Base-by-base conservation (phyloP, 2,797 vertebrate species). In the Alca torda region DNA sequence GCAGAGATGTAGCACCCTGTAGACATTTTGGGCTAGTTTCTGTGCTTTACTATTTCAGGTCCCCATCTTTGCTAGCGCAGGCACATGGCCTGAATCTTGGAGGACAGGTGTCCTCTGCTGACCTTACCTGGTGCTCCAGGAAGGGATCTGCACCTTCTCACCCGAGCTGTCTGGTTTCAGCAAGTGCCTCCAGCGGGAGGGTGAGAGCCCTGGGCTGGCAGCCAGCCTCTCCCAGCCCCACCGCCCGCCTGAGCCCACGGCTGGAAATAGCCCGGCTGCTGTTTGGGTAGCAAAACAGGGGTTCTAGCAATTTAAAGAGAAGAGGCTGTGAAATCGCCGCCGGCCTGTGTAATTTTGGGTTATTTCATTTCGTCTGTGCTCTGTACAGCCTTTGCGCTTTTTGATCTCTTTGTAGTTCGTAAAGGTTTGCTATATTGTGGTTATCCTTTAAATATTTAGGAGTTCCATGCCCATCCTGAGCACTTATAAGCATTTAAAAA, bases 371-470 rank as follows among this genome's bases (percentile, higher is more conserved):
- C 63, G 46, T 65, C 45, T 84, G 0, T 59, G 43, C 57, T 93
- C 74, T 94, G 33, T 39, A 37, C 16, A 41, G 68, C 43, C 39
- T 68, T 84, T 67, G 50, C 19, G 33, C 30, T 54, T 95, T 95
- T 94, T 93, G 64, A 94, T 93, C 77, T 94, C 21, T 4, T 79
- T 4, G 1, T 54, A 41, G 35, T 68, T 95, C 8, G 3, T 73
- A 69, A 81, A 85, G 14, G 8, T 54, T 92, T 89, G 72, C 61
- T 94, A 24, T 74, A 69, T 59, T 92, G 61, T 92, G 89, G 76
- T 90, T 95, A 81, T 69, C 65, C 87, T 89, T 85, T 91, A 90
- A 94, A 63, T 82, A 69, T 92, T 93, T 69, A 67, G 56, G 26
- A 80, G 78, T 45, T 85, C 61, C 24, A 10, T 86, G 30, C 50